These are phyloP conservation scores for Crax fasciolata DNA, from an alignment of 2,797 vertebrate species.

Conservation along the genomic window DNA sequence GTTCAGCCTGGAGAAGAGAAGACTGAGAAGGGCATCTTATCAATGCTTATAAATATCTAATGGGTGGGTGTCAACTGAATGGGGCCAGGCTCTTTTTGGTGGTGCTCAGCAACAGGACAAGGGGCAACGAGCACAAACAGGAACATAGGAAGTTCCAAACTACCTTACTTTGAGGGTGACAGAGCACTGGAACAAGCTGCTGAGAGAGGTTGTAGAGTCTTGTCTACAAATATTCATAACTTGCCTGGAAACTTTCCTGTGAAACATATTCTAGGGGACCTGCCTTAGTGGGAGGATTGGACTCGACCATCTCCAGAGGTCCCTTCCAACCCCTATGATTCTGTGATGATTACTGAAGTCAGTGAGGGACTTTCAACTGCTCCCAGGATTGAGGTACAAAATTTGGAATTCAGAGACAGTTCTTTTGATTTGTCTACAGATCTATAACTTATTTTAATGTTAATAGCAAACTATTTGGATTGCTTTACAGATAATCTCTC, in stretches of 20 bases:
- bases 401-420: background rate
- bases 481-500: background rate
- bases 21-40: background rate
- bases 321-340: background rate
- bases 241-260: background rate
- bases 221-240: background rate
- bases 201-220: background rate
- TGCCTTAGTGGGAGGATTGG: too few relatives aligned
- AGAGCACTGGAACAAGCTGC: background rate
- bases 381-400: background rate
- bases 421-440: background rate
- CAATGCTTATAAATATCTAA: background rate
- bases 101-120: background rate
- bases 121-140: background rate
- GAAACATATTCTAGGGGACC: background rate
- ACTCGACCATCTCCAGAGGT: background rate
- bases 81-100: background rate
- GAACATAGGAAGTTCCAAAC: background rate
- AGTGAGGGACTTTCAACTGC: background rate
- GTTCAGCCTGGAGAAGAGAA: background rate
- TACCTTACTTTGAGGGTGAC: background rate
- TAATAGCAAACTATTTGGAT: background rate
- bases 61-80: background rate
- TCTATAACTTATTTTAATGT: background rate
- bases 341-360: background rate